phyloP scores from a whole-genome alignment of 2,888 invertebrate species.

The Hypomecis punctinalis region DNA sequence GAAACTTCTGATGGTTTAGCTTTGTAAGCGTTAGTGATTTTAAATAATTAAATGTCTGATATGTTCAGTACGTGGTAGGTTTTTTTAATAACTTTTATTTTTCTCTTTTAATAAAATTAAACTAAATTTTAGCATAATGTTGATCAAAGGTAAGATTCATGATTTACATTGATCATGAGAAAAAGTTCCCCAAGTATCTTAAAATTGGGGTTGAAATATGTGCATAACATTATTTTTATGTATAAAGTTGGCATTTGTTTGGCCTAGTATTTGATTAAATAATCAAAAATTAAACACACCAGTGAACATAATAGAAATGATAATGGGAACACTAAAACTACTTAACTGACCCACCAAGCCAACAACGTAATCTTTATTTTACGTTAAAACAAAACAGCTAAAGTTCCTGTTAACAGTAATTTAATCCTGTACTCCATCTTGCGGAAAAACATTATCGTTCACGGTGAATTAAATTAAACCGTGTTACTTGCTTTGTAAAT shows the following conservation, averaged over 20 bases:
- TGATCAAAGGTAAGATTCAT: no score
- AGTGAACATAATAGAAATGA: no score
- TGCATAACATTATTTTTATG: not conserved
- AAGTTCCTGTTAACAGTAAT: constrained; percentile 20
- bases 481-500: constrained; percentile 61
- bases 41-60: not conserved
- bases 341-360: no score
- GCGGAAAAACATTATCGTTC: constrained; percentile 50
- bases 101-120: not conserved
- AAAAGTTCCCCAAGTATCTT: not conserved
- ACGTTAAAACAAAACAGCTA: not conserved
- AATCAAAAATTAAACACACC: no score
- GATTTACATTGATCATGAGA: no score
- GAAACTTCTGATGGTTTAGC: constrained; percentile 36
- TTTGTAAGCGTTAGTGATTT: constrained; percentile 35
- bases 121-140: no score
- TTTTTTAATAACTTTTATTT: not conserved
- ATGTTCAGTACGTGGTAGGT: constrained; percentile 3
- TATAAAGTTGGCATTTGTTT: no score
- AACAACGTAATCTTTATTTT: no score
- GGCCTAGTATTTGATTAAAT: no score
- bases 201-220: not conserved
- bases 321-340: no score
- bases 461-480: constrained; percentile 62
- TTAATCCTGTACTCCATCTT: constrained; percentile 27